Evolutionary conservation across 2,797 vertebrate genomes (phyloP).

Genomic region (Ceryle rudis): DNA sequence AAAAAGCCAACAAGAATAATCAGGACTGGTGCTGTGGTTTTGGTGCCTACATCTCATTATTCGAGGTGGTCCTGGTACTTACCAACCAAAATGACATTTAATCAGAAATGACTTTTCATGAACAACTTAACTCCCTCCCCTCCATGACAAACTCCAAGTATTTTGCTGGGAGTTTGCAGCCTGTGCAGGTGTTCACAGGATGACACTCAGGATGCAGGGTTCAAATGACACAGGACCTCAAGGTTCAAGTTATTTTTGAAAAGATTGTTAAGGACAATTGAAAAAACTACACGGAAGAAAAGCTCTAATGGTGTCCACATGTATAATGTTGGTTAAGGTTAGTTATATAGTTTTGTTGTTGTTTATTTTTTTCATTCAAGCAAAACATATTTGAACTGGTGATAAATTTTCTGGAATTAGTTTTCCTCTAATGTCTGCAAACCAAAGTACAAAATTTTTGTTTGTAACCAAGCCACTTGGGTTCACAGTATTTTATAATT

Average conservation of each 20-base stretch:
- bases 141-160: background rate
- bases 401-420: background rate
- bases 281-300: background rate
- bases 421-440: background rate
- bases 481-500: background rate
- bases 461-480: background rate
- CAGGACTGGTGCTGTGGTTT: background rate
- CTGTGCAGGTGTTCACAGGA: background rate
- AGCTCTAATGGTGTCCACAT: accelerated
- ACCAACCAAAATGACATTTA: background rate
- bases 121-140: background rate
- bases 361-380: background rate
- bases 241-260: background rate
- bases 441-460: background rate
- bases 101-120: background rate
- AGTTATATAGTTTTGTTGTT: background rate
- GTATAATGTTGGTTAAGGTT: background rate
- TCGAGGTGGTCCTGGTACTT: background rate
- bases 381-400: background rate
- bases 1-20: background rate
- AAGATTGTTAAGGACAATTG: background rate
- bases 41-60: background rate
- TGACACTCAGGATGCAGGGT: background rate
- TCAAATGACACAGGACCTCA: background rate
- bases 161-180: background rate